These are phyloP conservation scores for Etheostoma perlongum DNA, from an alignment of 2,797 vertebrate genomes.

Conservation along the genomic window DNA sequence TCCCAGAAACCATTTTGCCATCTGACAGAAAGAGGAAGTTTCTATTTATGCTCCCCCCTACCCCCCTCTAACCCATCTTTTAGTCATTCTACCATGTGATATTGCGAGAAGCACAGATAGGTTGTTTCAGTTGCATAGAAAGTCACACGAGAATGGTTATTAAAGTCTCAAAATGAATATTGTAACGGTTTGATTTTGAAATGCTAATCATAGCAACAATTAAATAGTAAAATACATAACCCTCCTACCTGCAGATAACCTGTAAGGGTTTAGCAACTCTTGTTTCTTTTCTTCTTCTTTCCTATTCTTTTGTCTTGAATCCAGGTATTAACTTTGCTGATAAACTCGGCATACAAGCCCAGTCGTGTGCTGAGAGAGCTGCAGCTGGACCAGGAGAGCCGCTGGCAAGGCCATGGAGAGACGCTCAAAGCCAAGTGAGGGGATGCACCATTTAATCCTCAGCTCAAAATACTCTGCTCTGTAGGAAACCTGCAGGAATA, in stretches of 20 bases:
- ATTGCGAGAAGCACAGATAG: not conserved
- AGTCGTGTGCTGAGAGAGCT: conserved; percentile 96
- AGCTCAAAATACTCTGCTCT: conserved; percentile 26
- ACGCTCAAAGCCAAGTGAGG: conserved; percentile 98
- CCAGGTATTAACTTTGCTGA: conserved; percentile 95
- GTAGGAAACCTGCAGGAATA: conserved; percentile 48
- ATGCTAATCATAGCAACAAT: not conserved
- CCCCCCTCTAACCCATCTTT: too few species aligned
- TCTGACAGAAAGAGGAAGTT: conserved; percentile 1
- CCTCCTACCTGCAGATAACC: conserved; percentile 6
- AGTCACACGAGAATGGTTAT: too few species aligned
- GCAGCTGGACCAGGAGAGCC: conserved; percentile 96
- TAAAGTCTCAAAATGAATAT: conserved; percentile 5
- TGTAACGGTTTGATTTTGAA: not conserved
- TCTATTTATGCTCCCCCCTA: not conserved
- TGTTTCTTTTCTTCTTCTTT: not conserved
- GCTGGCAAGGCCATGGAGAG: conserved; percentile 96
- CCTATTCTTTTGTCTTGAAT: conserved; percentile 35
- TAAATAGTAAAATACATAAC: not conserved
- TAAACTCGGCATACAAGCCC: conserved; percentile 98
- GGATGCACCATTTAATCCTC: conserved; percentile 51
- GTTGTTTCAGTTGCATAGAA: not conserved
- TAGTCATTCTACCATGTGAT: not conserved
- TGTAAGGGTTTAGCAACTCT: not conserved
- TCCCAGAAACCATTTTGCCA: too few species aligned